Evolutionary conservation across 2,113 vertebrate species (phyloP).

Genomic region (Chaetodon trifascialis): DNA sequence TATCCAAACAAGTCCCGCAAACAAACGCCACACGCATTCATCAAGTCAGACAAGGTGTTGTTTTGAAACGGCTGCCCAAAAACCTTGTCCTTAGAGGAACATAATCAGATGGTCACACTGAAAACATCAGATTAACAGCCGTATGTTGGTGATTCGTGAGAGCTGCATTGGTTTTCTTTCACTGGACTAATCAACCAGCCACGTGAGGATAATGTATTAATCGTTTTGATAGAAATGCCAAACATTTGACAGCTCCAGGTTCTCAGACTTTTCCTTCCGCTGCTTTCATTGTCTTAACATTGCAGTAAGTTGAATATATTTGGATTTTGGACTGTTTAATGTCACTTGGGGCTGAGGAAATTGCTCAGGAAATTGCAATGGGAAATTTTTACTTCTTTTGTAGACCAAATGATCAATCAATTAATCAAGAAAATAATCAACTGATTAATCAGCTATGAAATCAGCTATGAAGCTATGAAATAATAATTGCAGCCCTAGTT

Average conservation of each 20-base stretch:
- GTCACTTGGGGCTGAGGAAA: neutral
- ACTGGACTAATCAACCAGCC: neutral
- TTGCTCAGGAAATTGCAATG: too few relatives aligned
- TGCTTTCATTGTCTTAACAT: neutral
- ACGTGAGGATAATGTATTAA: neutral
- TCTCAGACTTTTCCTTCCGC: neutral
- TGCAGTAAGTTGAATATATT: neutral
- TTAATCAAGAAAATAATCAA: neutral
- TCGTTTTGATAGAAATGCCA: neutral
- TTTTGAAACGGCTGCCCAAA: neutral
- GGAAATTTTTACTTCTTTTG: neutral
- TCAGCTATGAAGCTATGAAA: too few relatives aligned
- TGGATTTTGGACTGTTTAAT: neutral
- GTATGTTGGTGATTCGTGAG: too few relatives aligned
- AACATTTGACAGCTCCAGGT: neutral
- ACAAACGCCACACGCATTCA: neutral
- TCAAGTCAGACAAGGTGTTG: neutral
- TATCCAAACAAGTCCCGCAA: neutral
- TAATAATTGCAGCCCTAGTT: neutral
- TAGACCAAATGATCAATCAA: neutral
- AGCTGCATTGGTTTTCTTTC: neutral
- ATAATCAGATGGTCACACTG: neutral
- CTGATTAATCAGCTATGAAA: neutral
- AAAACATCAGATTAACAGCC: neutral
- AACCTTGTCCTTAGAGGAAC: too few relatives aligned